Conservation (phyloP, 2,888 invertebrate genomes). For the Automeris io region DNA sequence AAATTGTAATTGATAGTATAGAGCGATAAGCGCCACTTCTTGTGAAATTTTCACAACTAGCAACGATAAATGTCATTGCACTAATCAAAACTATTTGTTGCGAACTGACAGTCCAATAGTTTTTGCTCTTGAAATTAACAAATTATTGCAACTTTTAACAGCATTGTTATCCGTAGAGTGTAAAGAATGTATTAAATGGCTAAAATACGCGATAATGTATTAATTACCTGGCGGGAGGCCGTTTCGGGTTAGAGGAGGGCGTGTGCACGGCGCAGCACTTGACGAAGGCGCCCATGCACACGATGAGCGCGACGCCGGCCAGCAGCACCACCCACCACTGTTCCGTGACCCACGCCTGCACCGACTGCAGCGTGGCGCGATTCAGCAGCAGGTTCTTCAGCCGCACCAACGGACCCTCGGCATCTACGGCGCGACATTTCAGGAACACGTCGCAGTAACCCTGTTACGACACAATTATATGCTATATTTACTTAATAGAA, state of each 20-base stretch:
- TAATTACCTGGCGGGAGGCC: slow-evolving; percentile 92
- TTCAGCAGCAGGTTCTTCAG: slow-evolving; percentile 97
- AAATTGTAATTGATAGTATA: no score
- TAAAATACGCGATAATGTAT: no score
- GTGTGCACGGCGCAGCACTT: slow-evolving; percentile 99
- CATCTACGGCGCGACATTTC: slow-evolving; percentile 98
- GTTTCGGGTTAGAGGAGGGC: slow-evolving; percentile 98
- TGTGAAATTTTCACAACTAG: no score
- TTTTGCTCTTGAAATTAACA: no score
- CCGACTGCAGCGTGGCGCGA: slow-evolving; percentile 89
- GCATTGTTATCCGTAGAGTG: no score
- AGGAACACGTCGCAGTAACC: slow-evolving; percentile 99
- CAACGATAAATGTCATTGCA: no score
- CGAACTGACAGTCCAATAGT: no score
- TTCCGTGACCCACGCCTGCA: slow-evolving; percentile 96
- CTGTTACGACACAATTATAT: slow-evolving; percentile 50
- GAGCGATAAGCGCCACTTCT: no score
- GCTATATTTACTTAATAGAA: not conserved
- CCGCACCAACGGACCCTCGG: slow-evolving; percentile 97
- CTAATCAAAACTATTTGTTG: no score
- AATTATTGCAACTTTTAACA: no score
- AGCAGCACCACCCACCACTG: slow-evolving; percentile 97
- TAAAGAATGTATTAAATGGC: no score
- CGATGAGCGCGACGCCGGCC: slow-evolving; percentile 92
- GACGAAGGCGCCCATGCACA: slow-evolving; percentile 98